A percentile compares a stretch with the other conserved stretches of the same genome.
phyloP scores from a whole-genome alignment of 2,113 vertebrate genomes.

The Phalacrocorax pelagicus region DNA sequence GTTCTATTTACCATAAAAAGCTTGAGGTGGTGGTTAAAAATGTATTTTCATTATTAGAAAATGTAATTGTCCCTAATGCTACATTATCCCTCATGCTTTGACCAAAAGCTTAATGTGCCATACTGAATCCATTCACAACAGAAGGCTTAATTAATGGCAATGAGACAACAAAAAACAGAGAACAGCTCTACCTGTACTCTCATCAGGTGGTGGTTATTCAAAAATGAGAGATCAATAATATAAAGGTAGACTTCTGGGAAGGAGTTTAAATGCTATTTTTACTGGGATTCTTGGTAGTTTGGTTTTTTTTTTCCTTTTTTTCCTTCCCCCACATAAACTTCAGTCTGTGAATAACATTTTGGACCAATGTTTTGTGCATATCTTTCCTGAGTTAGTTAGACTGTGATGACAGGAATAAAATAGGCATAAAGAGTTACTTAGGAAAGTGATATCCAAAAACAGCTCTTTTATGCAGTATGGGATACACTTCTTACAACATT shows the following conservation, averaged over 20 bases:
- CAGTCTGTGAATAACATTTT: neutral
- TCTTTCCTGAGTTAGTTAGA: neutral
- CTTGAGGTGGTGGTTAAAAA: neutral
- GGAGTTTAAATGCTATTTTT: neutral
- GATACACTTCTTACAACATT: neutral
- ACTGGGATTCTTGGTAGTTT: accelerated
- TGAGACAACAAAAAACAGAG: neutral
- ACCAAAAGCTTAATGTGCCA: neutral
- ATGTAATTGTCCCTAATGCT: neutral
- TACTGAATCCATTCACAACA: neutral
- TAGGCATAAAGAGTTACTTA: neutral
- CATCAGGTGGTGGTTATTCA: neutral
- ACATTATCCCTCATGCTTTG: neutral
- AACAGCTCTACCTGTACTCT: neutral
- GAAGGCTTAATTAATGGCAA: neutral
- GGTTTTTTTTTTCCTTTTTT: neutral
- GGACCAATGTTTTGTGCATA: neutral
- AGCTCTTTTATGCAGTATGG: neutral
- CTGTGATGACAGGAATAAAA: neutral
- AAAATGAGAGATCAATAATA: neutral
- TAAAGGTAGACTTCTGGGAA: neutral
- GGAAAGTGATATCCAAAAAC: neutral
- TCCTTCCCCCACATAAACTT: neutral
- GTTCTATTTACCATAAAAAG: neutral
- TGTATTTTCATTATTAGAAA: neutral